Conservation (phyloP, 2,797 vertebrate species). For the Scolopax bukidnonensis region DNA sequence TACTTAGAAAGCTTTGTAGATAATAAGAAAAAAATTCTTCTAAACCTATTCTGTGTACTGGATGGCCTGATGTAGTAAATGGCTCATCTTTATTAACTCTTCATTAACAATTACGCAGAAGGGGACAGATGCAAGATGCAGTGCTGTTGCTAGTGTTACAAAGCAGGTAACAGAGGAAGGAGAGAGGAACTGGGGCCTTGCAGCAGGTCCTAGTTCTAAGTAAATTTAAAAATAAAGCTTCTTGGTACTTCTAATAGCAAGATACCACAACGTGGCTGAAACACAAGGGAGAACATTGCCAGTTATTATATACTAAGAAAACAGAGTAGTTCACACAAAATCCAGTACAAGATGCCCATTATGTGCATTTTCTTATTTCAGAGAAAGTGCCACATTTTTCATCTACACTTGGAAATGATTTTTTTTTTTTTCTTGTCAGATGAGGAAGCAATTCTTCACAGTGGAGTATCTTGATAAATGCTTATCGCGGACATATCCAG, state of each 20-base stretch:
- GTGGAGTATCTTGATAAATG: constrained; percentile 54
- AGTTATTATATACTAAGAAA: background rate
- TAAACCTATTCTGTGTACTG: background rate
- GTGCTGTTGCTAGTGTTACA: background rate
- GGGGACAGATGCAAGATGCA: background rate
- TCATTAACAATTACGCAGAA: background rate
- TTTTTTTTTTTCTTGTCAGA: constrained; percentile 35
- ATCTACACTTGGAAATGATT: constrained; percentile 32
- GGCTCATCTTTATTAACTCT: background rate
- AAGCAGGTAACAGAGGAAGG: background rate
- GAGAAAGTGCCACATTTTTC: constrained; percentile 38
- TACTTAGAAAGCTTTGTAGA: background rate
- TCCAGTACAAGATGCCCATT: background rate
- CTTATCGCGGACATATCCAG: constrained; percentile 40
- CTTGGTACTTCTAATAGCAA: background rate
- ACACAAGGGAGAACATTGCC: background rate
- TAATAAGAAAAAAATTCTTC: background rate
- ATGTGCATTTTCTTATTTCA: background rate
- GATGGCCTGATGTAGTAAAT: background rate
- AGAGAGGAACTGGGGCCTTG: background rate
- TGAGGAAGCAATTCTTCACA: constrained; percentile 51
- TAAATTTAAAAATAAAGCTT: background rate
- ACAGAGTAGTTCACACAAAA: background rate
- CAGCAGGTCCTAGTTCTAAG: background rate
- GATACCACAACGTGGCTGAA: background rate